phyloP scores from a whole-genome alignment of 2,888 invertebrate genomes.

The Drymonia ruficornis region DNA sequence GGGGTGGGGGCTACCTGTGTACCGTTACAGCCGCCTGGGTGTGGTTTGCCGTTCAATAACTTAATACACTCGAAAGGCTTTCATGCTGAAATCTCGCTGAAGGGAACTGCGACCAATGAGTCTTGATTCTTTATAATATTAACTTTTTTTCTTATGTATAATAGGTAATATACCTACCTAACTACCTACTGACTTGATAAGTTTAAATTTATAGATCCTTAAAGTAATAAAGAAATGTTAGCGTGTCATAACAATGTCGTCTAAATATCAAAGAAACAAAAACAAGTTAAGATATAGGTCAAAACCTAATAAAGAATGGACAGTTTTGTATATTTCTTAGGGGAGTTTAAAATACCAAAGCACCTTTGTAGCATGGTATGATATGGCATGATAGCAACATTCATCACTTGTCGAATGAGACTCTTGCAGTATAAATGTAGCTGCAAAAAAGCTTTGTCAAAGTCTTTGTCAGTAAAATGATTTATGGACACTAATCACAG shows the following conservation, averaged over 20 bases:
- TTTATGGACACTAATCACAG: background rate
- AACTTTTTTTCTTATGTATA: no score
- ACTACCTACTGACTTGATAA: no score
- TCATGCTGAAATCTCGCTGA: conserved; percentile 82
- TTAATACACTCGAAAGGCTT: conserved; percentile 84
- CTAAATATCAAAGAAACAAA: background rate
- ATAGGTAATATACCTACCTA: no score
- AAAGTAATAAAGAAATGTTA: no score
- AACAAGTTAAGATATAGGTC: background rate
- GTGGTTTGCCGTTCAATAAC: conserved; percentile 86
- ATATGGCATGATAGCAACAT: background rate
- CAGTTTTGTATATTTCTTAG: background rate
- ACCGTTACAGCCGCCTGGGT: conserved; percentile 80
- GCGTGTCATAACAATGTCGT: background rate
- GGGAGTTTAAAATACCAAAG: background rate
- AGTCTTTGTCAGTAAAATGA: background rate
- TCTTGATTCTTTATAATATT: conserved; percentile 55
- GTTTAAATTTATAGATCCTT: no score
- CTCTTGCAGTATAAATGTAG: background rate
- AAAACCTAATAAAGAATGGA: background rate
- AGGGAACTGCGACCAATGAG: conserved; percentile 40
- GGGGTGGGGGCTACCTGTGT: conserved; percentile 62
- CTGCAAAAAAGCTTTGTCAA: background rate
- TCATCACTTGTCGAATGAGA: background rate
- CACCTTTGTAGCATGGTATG: background rate